phyloP scores from a whole-genome alignment of 2,113 vertebrate species.

The Butastur rufipennis region DNA sequence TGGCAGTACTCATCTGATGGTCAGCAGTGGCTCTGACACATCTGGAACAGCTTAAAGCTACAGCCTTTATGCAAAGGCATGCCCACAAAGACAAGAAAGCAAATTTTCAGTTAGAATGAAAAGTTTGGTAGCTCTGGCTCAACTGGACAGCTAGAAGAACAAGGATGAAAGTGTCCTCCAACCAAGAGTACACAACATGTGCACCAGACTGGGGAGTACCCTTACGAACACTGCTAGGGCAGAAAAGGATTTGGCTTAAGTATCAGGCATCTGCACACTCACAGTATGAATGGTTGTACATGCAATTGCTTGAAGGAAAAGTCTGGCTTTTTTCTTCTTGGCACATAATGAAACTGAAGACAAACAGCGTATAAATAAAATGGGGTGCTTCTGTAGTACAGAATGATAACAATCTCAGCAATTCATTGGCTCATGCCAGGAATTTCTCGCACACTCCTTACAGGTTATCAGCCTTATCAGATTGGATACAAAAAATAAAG shows the following conservation, averaged over 20 bases:
- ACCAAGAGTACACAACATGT: accelerated
- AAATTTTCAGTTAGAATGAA: background rate
- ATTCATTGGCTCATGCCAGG: background rate
- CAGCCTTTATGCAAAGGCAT: background rate
- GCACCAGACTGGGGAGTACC: background rate
- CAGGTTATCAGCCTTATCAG: conserved; percentile 25
- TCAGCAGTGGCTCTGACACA: background rate
- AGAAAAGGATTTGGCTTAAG: background rate
- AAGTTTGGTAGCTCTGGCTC: background rate
- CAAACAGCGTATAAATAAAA: background rate
- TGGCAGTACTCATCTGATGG: background rate
- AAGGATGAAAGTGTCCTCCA: background rate
- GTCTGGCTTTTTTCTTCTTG: conserved; percentile 9
- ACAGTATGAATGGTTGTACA: background rate
- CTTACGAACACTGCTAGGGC: background rate
- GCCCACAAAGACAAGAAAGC: background rate
- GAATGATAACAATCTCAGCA: conserved; percentile 40
- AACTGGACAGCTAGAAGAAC: background rate
- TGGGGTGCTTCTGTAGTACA: background rate
- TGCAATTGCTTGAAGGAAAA: background rate
- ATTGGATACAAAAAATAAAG: background rate
- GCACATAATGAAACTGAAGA: conserved; percentile 13
- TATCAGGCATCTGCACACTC: accelerated
- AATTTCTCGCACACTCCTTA: background rate
- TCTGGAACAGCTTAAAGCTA: background rate